phyloP scores from a whole-genome alignment of 2,888 invertebrate species.

The Lochmaea crataegi region DNA sequence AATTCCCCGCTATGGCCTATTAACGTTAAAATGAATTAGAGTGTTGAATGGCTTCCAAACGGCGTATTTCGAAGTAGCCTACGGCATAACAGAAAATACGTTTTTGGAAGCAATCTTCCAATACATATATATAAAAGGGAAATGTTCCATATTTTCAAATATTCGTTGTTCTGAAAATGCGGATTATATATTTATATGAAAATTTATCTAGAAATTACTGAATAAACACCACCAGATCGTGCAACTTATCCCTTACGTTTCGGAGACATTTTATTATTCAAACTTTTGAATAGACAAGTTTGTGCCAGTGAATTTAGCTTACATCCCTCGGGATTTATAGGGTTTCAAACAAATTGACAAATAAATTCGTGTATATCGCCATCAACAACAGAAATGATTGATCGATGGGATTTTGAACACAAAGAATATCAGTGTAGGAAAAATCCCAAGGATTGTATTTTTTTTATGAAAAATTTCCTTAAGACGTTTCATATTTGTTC shows the following conservation, averaged over 20 bases:
- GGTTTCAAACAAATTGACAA: conserved; percentile 22
- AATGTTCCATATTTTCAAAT: not conserved
- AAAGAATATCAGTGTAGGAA: not conserved
- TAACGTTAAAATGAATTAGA: not conserved
- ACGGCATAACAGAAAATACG: not conserved
- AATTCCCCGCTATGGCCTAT: not conserved
- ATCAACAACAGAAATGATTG: conserved; percentile 22
- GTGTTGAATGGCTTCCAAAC: too few species aligned
- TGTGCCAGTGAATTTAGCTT: conserved; percentile 13
- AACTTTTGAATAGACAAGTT: conserved; percentile 25
- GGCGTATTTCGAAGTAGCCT: not conserved
- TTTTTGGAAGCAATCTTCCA: not conserved
- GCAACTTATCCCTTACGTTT: conserved; percentile 14
- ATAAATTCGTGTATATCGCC: conserved; percentile 25
- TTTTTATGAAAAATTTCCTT: not conserved
- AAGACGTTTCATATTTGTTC: too few species aligned
- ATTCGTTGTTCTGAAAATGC: not conserved
- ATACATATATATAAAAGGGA: not conserved
- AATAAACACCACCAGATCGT: too few species aligned
- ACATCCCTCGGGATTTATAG: conserved; percentile 13
- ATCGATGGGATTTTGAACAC: conserved; percentile 17
- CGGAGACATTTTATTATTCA: conserved; percentile 23
- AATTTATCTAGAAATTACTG: not conserved
- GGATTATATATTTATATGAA: too few species aligned
- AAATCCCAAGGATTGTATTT: not conserved